Evolutionary conservation across 2,888 invertebrate genomes (phyloP), one percentile per base, ranked within the genome.

Genomic region (Sphaerophoria rueppellii): DNA sequence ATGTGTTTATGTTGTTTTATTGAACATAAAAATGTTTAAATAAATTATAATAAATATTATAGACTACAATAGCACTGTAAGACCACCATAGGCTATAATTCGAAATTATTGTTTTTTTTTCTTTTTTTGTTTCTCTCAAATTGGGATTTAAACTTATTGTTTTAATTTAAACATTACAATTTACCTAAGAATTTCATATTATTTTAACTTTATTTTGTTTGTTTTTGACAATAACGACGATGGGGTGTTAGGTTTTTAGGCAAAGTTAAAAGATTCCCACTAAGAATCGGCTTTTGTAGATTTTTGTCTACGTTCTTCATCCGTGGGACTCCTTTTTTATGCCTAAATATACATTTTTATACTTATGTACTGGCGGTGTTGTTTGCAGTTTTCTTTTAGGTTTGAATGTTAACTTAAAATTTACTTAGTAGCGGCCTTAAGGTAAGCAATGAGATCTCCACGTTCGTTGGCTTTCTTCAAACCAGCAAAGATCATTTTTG

Each of bases 401-500:
- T 16, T 58, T 58, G 3, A 14, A n/a, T 9, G 9, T 40, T 52
- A 46, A 35, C 70, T 76, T 73, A 74, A 43, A 34, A 72, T 75
- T 81, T 85, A 85, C 81, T 85, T 85, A 63, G 81, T 89, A 16
- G 87, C 88, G 14, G 82, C 67, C 80, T 97, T 96, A 88, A 99
- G 93, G 92, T 98, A 99, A 7, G 98, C 97, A 89, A 99, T 98
- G 79, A 99, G 94, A 92, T 99, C 98, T 12, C 94, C 97, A 83
- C 99, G 95, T 87, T 99, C 99, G 76, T 96, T 94, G n/a, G 96
- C 94, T 92, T 99, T 99, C 93, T 99, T 99, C 89, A 99, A 92
- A 87, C 99, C 99, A 87, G 98, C 98, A 89, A 99, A 99, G 90
- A 99, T 96, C 99, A 99, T 99, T 92, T 99, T 99, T 80, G 99